Conservation (phyloP, 2,113 vertebrate genomes). For the Hypocryptadius cinnamomeus region DNA sequence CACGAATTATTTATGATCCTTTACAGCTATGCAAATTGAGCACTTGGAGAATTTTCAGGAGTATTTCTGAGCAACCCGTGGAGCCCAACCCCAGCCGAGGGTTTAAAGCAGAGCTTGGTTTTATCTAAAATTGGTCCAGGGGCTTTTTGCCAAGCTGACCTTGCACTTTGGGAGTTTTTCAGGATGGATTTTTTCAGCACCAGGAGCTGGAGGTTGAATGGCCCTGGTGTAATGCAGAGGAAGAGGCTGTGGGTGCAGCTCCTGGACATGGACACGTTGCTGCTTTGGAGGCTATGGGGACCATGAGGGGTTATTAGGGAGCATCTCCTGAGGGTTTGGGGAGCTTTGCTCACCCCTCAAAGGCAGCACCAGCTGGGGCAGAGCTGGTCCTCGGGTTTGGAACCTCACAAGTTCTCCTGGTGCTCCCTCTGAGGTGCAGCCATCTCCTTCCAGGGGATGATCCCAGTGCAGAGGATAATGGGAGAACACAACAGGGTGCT, state of each 20-base stretch:
- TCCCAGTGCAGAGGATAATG: neutral
- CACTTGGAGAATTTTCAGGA: slow-evolving; percentile 22
- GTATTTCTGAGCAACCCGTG: slow-evolving; percentile 28
- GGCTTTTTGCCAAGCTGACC: neutral
- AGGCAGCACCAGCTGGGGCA: neutral
- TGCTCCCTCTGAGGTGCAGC: fast-evolving
- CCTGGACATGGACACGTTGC: fast-evolving
- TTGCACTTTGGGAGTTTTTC: neutral
- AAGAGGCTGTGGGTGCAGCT: neutral
- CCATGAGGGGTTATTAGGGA: fast-evolving
- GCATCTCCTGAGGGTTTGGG: neutral
- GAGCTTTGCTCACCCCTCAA: neutral
- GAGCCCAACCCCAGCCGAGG: neutral
- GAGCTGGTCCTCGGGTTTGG: neutral
- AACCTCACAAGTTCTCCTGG: neutral
- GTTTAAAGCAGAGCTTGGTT: neutral
- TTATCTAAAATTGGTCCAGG: neutral
- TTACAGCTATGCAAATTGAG: slow-evolving; percentile 42
- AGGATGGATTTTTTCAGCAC: neutral
- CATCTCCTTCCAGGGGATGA: neutral
- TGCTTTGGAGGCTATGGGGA: neutral
- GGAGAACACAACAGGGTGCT: neutral
- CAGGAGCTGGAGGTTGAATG: neutral
- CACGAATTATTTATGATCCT: slow-evolving; percentile 59
- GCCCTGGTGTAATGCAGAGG: neutral